These are phyloP conservation scores for Schizopygopsis pylzovi DNA, from an alignment of 2,797 vertebrate species.

Conservation along the genomic window DNA sequence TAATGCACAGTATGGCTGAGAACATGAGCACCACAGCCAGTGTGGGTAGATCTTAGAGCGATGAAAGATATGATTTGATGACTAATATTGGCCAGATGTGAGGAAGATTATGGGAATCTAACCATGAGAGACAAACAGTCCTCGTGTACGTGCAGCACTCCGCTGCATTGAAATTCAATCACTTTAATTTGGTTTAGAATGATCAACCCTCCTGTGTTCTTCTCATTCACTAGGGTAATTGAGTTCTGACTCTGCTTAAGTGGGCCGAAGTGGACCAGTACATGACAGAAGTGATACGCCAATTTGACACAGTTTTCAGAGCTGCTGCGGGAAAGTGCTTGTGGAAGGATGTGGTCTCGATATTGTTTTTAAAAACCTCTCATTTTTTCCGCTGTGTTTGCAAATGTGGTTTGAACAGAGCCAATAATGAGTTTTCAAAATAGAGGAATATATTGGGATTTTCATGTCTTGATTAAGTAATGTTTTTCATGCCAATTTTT, in stretches of 20 bases:
- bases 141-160: constrained; percentile 26
- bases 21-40: constrained; percentile 28
- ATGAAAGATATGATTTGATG: constrained; percentile 41
- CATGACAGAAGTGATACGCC: constrained; percentile 15
- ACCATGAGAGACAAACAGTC: constrained; percentile 31
- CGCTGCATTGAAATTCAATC: constrained; percentile 46
- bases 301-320: constrained; percentile 41
- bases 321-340: constrained; percentile 33
- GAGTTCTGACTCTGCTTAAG: constrained; percentile 42
- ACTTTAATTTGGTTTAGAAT: constrained; percentile 34
- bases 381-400: constrained; percentile 21
- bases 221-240: constrained; percentile 32
- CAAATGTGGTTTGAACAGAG: constrained; percentile 32
- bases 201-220: constrained; percentile 30
- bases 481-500: neutral
- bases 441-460: constrained; percentile 17
- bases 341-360: constrained; percentile 44
- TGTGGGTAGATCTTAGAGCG: constrained; percentile 36
- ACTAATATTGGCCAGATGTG: constrained; percentile 44
- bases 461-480: neutral
- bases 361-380: constrained; percentile 32
- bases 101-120: constrained; percentile 32
- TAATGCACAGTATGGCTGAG: constrained; percentile 30
- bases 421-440: constrained; percentile 18
- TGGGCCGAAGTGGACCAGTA: constrained; percentile 17